These are phyloP conservation scores for Sorex maritimensis DNA, from an alignment of 2,797 vertebrate species.

Conservation along the genomic window DNA sequence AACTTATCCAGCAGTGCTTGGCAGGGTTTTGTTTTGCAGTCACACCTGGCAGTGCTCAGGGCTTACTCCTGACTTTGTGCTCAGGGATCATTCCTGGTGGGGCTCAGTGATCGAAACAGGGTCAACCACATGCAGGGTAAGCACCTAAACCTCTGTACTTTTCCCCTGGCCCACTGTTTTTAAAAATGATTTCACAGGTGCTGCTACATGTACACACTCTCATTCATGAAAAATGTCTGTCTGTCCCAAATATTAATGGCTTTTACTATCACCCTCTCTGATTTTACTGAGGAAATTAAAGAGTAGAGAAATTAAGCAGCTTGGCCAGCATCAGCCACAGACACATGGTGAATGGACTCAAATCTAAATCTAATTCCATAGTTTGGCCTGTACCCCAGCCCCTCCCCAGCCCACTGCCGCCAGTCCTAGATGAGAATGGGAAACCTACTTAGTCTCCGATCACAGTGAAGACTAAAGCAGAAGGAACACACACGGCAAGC, in stretches of 20 bases:
- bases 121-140: too few relatives aligned
- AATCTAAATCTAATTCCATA: neutral
- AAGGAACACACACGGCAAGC: too few relatives aligned
- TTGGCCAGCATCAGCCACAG: neutral
- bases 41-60: too few relatives aligned
- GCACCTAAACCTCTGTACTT: too few relatives aligned
- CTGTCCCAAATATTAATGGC: neutral
- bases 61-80: too few relatives aligned
- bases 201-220: too few relatives aligned
- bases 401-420: neutral
- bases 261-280: neutral
- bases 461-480: neutral
- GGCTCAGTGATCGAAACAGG: too few relatives aligned
- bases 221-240: neutral
- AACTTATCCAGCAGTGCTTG: neutral
- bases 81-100: too few relatives aligned
- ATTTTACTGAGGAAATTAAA: neutral
- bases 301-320: neutral
- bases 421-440: neutral
- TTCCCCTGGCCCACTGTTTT: too few relatives aligned
- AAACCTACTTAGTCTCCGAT: neutral
- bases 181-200: too few relatives aligned
- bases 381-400: neutral
- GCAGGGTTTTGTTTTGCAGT: neutral
- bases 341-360: neutral